These are phyloP conservation scores for Mastigias papua DNA, from an alignment of 30 jellyfish, hydroid and myxozoan genomes.

Conservation along the genomic window DNA sequence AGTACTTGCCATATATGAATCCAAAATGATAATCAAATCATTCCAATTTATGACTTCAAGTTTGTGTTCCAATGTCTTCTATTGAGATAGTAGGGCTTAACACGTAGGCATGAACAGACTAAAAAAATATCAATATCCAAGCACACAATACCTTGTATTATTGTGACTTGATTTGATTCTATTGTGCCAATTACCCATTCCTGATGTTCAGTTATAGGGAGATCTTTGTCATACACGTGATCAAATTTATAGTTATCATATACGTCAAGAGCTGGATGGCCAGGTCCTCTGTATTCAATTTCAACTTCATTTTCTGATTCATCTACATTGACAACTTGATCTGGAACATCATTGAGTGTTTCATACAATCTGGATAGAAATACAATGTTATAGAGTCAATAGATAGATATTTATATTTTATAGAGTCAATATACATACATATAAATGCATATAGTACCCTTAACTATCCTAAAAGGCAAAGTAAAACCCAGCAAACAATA, in stretches of 20 bases:
- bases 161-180: slow-evolving; percentile 91
- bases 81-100: no score
- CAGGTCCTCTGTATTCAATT: slow-evolving; percentile 50
- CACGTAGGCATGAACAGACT: not conserved
- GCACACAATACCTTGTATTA: slow-evolving; percentile 82
- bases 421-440: not conserved
- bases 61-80: no score
- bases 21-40: no score
- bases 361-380: slow-evolving; percentile 19
- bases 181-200: slow-evolving; percentile 88
- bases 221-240: slow-evolving; percentile 80
- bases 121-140: not conserved
- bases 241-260: slow-evolving; percentile 88
- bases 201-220: slow-evolving; percentile 89
- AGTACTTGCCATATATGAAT: no score
- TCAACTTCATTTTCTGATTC: slow-evolving; percentile 57
- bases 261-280: slow-evolving; percentile 83
- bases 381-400: not conserved
- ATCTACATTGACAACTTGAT: slow-evolving; percentile 12
- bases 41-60: no score
- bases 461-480: not conserved
- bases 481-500: not conserved
- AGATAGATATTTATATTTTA: not conserved
- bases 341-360: slow-evolving; percentile 29
- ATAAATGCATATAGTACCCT: not conserved